Evolutionary conservation across 2,888 invertebrate genomes (phyloP), one percentile per base, ranked within the genome.

Genomic region (Lysandra bellargus): DNA sequence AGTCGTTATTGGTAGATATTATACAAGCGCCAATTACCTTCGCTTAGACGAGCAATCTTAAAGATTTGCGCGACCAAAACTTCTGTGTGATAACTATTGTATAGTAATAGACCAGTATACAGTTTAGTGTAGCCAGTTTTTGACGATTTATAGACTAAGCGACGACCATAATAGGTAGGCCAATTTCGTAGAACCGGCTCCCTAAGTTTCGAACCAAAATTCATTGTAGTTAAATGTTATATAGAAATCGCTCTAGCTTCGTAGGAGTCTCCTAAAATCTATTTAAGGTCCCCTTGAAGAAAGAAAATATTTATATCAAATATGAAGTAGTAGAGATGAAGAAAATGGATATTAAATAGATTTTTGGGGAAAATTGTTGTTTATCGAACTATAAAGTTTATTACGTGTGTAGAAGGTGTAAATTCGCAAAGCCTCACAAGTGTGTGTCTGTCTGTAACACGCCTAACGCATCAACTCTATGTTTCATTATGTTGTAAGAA

Each of bases 401-500:
- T 57, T n/a, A 76, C 12, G 33, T 76, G 30, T 30, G 33, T 76
- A 7, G 14, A 33, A 12, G n/a, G 49, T 76, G 33, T 57, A 30
- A 40, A 17, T 57, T 44, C 33, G 23, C 33, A 53, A 12, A 76
- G 17, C 44, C 76, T 53, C 76, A 53, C 76, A 14, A 33, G 69
- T 69, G 33, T 69, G 14, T 69, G 33, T 69, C 4, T 69, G 14
- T 69, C 33, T 14, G 37, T 69, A 69, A 69, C 69, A 33, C 49
- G 76, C 57, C 76, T 76, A 76, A 76, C 78, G 61, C 79, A 61
- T 79, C 78, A 74, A 78, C 74, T 64, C 53, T 79, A 80, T 81
- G 80, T 80, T 69, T 79, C 80, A 79, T 78, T 78, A 78, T 80
- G 69, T 75, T 74, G 57, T 81, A 81, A 79, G 73, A 80, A 72